Base-by-base conservation (phyloP, 2,888 invertebrate genomes). In the Poecilus cupreus region DNA sequence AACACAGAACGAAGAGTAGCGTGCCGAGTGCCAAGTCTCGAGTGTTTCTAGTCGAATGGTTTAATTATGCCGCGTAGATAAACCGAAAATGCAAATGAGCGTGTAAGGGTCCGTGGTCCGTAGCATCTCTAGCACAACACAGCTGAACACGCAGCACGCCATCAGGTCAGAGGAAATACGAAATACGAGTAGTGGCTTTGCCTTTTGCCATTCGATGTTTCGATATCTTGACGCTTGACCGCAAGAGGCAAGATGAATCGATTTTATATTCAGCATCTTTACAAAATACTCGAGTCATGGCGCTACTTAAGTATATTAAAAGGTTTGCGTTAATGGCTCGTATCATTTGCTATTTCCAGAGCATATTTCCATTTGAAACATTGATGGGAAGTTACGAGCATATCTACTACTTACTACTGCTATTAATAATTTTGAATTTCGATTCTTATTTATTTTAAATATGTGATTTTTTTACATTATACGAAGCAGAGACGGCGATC, bases 11-110 rank as follows among this genome's bases (percentile, higher is more conserved):
- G n/a, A n/a, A n/a, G n/a, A n/a, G n/a, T 46, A 46, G 46, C 46
- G 22, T 54, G 54, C 37, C 18, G 70, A 22, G n/a, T 39, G 24
- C 39, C 16, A n/a, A 32, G 16, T 37, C 20, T 16, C 16, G 18
- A 70, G 18, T 37, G 37, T 22, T 32, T 70, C 70, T 70, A 70
- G 18, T 77, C 76, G 64, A 49, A 72, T 70, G 81, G 80, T 82
- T 82, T 81, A 82, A 82, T 82, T 82, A 75, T 82, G 51, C 77
- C 60, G 54, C 24, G 60, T 81, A 83, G 83, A 83, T 83, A 82
- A 83, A 82, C 82, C 74, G 83, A 82, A 84, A 83, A 84, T 85
- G 85, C 82, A 84, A 84, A 85, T 85, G 83, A 83, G 83, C 57
- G 46, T 77, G 80, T 80, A 83, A 84, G 82, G 84, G 60, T 68